Conservation (phyloP, 2,113 vertebrate genomes). For the Rhineura floridana region DNA sequence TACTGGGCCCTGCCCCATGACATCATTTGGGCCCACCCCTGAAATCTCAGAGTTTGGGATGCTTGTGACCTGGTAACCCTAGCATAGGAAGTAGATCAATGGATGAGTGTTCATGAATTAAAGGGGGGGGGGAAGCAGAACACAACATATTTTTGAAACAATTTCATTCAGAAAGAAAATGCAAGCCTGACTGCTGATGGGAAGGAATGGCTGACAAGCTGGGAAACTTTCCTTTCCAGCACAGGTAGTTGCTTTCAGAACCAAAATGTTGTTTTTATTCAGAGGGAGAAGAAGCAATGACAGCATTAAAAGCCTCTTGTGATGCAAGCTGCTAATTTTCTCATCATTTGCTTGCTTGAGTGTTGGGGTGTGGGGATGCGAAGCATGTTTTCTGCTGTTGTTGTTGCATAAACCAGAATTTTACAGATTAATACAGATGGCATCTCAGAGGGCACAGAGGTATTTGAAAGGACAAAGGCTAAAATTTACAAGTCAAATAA, state of each 20-base stretch:
- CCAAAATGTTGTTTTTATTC: conserved; percentile 13
- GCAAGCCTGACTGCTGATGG: not conserved
- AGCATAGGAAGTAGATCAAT: too few relatives aligned
- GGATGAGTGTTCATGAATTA: not conserved
- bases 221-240: conserved; percentile 27
- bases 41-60: too few relatives aligned
- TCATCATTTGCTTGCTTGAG: conserved; percentile 23
- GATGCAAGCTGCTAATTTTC: conserved; percentile 51
- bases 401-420: not conserved
- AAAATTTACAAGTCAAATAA: not conserved
- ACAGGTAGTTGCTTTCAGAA: conserved; percentile 42
- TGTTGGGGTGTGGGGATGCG: not conserved
- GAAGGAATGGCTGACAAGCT: not conserved
- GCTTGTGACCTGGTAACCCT: too few relatives aligned
- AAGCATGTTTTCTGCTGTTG: not conserved
- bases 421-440: not conserved
- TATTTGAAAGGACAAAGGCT: not conserved
- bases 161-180: not conserved
- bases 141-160: not conserved
- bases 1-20: too few relatives aligned
- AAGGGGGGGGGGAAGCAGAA: too few relatives aligned
- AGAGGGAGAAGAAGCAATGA: conserved; percentile 44
- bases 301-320: conserved; percentile 28
- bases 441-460: not conserved
- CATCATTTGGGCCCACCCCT: too few relatives aligned